Evolutionary conservation across 1,140 invertebrate species (phyloP).

Genomic region (Philaenus spumarius): DNA sequence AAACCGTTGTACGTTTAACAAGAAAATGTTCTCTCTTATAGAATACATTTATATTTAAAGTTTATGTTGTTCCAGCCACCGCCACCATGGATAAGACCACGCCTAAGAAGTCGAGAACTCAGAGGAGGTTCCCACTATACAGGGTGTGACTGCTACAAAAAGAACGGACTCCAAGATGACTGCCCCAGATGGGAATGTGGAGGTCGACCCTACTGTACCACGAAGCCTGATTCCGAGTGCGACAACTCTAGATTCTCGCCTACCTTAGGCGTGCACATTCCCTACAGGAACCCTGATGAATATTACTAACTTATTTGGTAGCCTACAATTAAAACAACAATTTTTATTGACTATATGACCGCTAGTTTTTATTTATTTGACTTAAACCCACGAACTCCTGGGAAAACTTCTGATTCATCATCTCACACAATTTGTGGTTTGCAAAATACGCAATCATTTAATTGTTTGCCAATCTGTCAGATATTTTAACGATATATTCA

Average conservation of each 20-base stretch:
- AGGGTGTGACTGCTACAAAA: constrained; percentile 62
- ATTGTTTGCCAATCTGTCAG: too few species aligned
- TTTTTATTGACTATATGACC: neutral
- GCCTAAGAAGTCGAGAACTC: constrained; percentile 56
- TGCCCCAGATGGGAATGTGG: constrained; percentile 60
- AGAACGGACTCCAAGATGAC: constrained; percentile 68
- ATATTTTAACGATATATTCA: too few species aligned
- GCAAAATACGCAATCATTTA: too few species aligned
- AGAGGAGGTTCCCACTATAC: constrained; percentile 56
- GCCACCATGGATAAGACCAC: constrained; percentile 24
- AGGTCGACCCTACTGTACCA: constrained; percentile 57
- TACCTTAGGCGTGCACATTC: neutral
- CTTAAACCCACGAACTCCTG: too few species aligned
- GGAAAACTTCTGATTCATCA: too few species aligned
- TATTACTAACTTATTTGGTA: neutral
- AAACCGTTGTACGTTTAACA: too few species aligned
- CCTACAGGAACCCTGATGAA: neutral
- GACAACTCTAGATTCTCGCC: constrained; percentile 2
- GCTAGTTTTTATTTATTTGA: too few species aligned
- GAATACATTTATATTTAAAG: too few species aligned
- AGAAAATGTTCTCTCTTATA: too few species aligned
- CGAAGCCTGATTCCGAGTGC: constrained; percentile 59
- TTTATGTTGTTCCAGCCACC: constrained; percentile 19
- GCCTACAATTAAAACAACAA: neutral
- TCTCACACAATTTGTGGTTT: too few species aligned